These are phyloP conservation scores for Hydropsyche tenuis DNA, from an alignment of 1,140 invertebrate genomes.

Conservation along the genomic window DNA sequence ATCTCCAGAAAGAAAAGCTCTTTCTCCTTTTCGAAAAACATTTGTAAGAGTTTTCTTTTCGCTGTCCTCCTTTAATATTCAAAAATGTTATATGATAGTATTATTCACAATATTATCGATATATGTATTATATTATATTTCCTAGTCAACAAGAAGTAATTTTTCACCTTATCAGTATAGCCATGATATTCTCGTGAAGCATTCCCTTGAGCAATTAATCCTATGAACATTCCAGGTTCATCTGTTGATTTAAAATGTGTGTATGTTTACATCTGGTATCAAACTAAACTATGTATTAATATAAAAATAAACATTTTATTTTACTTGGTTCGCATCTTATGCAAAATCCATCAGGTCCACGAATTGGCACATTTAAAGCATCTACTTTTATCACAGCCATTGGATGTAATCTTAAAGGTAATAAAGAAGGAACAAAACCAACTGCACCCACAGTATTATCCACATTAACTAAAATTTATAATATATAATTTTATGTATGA, in stretches of 20 bases:
- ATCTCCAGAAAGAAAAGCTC: conserved; percentile 85
- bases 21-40: conserved; percentile 84
- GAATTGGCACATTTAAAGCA: conserved; percentile 77
- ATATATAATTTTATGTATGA: not conserved
- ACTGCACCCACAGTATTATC: conserved; percentile 89
- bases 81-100: conserved; percentile 23
- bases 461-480: conserved; percentile 79
- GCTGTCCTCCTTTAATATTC: conserved; percentile 67
- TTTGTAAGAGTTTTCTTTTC: conserved; percentile 84
- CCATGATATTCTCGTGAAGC: conserved; percentile 84
- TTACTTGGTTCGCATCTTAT: conserved; percentile 74
- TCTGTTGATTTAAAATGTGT: conserved; percentile 62
- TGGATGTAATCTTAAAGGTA: conserved; percentile 81
- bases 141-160: not conserved
- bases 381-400: conserved; percentile 91
- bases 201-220: conserved; percentile 89
- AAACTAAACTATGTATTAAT: not conserved
- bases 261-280: not conserved
- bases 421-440: conserved; percentile 88
- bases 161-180: conserved; percentile 83
- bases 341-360: conserved; percentile 83
- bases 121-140: not conserved
- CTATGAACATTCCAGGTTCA: conserved; percentile 97
- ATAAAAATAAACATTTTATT: not conserved
- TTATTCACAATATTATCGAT: not conserved